Evolutionary conservation across 1,140 invertebrate species (phyloP).

Genomic region (Meloidogyne chitwoodi): DNA sequence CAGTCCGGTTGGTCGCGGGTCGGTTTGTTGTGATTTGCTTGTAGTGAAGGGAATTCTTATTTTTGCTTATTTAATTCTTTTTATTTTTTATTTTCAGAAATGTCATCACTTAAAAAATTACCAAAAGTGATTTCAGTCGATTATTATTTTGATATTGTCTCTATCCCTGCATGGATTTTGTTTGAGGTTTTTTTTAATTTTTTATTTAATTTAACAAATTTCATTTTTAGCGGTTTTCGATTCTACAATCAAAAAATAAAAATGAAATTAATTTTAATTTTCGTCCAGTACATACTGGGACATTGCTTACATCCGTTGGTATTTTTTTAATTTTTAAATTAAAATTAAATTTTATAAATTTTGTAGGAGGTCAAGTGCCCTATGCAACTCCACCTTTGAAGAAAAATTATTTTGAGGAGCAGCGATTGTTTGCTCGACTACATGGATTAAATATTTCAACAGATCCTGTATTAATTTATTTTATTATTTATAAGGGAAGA

Average conservation of each 20-base stretch:
- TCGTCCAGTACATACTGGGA: constrained; percentile 3
- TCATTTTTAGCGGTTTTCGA: neutral
- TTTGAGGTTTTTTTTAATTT: neutral
- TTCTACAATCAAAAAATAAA: neutral
- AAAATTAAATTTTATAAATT: too few relatives aligned
- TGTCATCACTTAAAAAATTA: neutral
- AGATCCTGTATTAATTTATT: neutral
- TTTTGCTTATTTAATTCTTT: neutral
- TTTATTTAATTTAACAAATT: neutral
- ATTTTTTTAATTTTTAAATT: neutral
- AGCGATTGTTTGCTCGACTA: neutral
- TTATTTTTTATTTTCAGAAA: neutral
- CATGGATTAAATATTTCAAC: constrained; percentile 8
- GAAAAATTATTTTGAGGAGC: constrained; percentile 12
- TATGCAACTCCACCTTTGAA: neutral
- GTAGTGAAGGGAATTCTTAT: too few relatives aligned
- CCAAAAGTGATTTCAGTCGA: neutral
- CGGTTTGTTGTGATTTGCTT: too few relatives aligned
- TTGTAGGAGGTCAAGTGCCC: neutral
- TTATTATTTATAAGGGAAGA: neutral
- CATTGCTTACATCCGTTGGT: constrained; percentile 1
- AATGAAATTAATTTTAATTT: neutral
- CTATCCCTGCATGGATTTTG: constrained; percentile 5
- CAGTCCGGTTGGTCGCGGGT: too few relatives aligned
- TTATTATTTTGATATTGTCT: constrained; percentile 10